phyloP scores from a whole-genome alignment of 2,888 invertebrate species.

The Cryptosula pallasiana region DNA sequence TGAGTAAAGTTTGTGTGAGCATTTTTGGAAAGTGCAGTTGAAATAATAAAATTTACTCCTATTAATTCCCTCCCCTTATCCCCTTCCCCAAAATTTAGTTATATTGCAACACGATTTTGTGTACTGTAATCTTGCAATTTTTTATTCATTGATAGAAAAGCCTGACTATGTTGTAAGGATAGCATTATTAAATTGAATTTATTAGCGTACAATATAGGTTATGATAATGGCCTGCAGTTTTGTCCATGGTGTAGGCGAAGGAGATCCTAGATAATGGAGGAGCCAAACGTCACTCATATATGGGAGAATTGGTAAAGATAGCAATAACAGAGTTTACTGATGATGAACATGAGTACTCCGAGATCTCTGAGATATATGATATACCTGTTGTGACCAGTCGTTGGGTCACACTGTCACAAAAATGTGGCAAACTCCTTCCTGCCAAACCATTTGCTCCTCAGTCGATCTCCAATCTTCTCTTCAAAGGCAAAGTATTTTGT shows the following conservation, averaged over 20 bases:
- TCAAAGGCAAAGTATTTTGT: background rate
- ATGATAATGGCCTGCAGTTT: too few species aligned
- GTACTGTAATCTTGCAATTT: too few species aligned
- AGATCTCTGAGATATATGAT: conserved; percentile 88
- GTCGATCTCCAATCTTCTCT: background rate
- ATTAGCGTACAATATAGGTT: too few species aligned
- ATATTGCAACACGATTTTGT: too few species aligned
- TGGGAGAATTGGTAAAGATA: conserved; percentile 87
- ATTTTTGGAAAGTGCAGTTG: too few species aligned
- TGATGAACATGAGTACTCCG: conserved; percentile 65
- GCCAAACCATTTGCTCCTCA: background rate
- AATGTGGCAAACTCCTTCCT: conserved; percentile 60
- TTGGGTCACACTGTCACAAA: conserved; percentile 69
- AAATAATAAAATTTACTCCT: too few species aligned
- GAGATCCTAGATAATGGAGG: conserved; percentile 76
- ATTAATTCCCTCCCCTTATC: too few species aligned
- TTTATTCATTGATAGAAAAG: too few species aligned
- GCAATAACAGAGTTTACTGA: conserved; percentile 76
- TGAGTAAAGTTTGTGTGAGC: too few species aligned
- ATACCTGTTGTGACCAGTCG: conserved; percentile 74
- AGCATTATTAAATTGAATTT: too few species aligned
- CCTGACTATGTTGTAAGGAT: too few species aligned
- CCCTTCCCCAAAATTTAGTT: too few species aligned
- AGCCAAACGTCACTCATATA: conserved; percentile 79
- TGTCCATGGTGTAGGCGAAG: conserved; percentile 70